These are phyloP conservation scores for Chanos chanos DNA, from an alignment of 2,797 vertebrate species.

Conservation along the genomic window DNA sequence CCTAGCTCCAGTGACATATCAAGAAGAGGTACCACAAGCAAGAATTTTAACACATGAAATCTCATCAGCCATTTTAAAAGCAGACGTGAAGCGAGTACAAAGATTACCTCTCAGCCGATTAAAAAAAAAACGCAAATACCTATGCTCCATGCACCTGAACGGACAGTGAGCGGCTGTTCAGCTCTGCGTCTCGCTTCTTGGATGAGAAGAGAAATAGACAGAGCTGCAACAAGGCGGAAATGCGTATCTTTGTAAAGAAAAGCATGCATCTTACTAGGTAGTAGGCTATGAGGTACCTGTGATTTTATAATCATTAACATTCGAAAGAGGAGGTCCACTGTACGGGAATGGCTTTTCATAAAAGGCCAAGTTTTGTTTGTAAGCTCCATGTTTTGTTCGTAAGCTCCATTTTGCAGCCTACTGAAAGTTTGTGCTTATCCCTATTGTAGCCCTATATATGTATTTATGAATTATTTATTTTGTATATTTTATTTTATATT, in stretches of 20 bases:
- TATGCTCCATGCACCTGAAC: not conserved
- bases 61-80: not conserved
- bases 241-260: not conserved
- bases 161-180: not conserved
- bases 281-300: not conserved
- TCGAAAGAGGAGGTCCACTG: not conserved
- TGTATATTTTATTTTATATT: not conserved
- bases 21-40: not conserved
- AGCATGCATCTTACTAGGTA: not conserved
- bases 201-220: not conserved
- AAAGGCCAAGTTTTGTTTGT: not conserved
- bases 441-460: too few relatives aligned
- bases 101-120: not conserved
- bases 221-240: constrained; percentile 14
- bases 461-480: not conserved
- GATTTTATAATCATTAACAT: not conserved
- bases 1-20: too few relatives aligned
- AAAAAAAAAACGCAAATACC: not conserved
- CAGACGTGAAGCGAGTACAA: not conserved
- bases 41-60: not conserved
- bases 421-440: too few relatives aligned
- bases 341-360: not conserved
- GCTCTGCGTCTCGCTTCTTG: not conserved
- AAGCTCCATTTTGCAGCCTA: too few relatives aligned
- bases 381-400: not conserved